Conservation (phyloP, 2,113 vertebrate species). For the Salvelinus sp. region DNA sequence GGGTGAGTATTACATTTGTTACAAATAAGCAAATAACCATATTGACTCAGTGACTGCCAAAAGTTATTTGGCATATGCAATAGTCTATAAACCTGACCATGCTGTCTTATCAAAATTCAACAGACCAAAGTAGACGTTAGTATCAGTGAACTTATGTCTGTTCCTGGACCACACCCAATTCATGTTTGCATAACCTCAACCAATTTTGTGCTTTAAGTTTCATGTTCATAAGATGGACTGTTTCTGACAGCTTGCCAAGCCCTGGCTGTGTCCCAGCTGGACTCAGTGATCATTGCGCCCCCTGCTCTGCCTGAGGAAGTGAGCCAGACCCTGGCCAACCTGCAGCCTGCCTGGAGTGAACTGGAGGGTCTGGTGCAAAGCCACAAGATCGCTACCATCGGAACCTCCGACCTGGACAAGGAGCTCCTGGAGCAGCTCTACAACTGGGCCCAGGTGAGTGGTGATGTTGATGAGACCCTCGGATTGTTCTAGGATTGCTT, state of each 20-base stretch:
- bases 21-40: too few relatives aligned
- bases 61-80: too few relatives aligned
- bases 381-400: constrained; percentile 88
- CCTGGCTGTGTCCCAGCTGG: constrained; percentile 89
- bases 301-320: constrained; percentile 80
- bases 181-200: too few relatives aligned
- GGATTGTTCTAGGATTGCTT: not conserved
- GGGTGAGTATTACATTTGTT: constrained; percentile 77
- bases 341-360: constrained; percentile 91
- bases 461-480: not conserved
- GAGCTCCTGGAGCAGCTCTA: constrained; percentile 90
- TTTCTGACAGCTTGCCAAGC: constrained; percentile 79
- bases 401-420: constrained; percentile 96
- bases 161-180: not conserved
- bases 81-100: too few relatives aligned
- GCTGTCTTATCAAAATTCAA: too few relatives aligned
- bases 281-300: constrained; percentile 93
- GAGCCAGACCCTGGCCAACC: constrained; percentile 80
- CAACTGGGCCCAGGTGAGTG: constrained; percentile 90
- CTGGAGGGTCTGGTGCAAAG: constrained; percentile 87
- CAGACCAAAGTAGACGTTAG: not conserved
- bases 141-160: not conserved
- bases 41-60: too few relatives aligned
- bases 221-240: not conserved
- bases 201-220: too few relatives aligned